These are phyloP conservation scores for Semaprochilodus insignis DNA, from an alignment of 2,797 vertebrate species.

Conservation along the genomic window DNA sequence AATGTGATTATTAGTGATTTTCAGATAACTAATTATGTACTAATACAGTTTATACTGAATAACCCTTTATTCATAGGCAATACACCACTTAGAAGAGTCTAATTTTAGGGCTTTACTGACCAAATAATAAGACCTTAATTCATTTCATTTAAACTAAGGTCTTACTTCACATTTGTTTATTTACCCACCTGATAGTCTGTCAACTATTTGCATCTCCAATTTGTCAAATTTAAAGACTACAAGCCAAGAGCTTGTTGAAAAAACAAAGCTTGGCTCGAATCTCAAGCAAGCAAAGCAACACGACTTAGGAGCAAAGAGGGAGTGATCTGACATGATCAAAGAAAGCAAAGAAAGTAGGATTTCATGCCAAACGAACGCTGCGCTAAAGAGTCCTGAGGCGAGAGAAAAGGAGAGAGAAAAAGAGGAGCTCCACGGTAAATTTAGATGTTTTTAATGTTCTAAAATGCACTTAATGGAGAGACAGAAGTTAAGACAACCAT, in stretches of 20 bases:
- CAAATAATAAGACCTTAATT: too few species aligned
- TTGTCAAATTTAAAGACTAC: background rate
- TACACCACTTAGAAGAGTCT: too few species aligned
- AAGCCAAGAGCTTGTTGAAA: background rate
- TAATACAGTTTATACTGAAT: too few species aligned
- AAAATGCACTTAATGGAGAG: background rate
- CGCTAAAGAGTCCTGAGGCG: constrained; percentile 40
- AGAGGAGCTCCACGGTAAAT: constrained; percentile 25
- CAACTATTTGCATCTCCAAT: background rate
- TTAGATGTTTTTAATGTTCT: background rate
- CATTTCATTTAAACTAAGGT: background rate
- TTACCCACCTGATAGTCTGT: background rate
- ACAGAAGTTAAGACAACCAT: background rate
- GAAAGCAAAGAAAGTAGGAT: constrained; percentile 17
- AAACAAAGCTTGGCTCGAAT: background rate
- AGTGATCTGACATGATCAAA: constrained; percentile 33
- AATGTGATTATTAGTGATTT: too few species aligned
- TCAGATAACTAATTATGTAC: too few species aligned
- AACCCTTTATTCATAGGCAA: too few species aligned
- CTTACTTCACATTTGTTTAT: background rate
- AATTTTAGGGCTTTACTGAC: too few species aligned
- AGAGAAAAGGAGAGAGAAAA: constrained; percentile 15
- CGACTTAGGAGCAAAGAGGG: background rate
- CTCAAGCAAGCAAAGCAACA: background rate
- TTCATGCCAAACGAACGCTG: background rate